A percentile compares a stretch with the other conserved stretches of the same genome.
Evolutionary conservation across 2,797 vertebrate genomes (phyloP).

Genomic region (Macropus fuliginosus): DNA sequence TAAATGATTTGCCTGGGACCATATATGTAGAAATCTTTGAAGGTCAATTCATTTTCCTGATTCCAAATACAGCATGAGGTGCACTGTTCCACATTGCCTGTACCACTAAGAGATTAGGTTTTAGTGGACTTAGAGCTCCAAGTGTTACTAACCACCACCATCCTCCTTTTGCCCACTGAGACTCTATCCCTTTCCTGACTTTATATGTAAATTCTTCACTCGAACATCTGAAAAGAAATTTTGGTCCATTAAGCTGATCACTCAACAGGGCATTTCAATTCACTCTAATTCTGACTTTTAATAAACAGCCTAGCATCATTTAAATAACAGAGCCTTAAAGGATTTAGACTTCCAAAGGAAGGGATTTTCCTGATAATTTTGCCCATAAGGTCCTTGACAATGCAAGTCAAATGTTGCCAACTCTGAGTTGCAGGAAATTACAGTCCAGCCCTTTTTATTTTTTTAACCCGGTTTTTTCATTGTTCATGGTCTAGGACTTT

Average conservation of each 20-base stretch:
- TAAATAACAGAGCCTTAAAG: constrained; percentile 75
- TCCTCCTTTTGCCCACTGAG: constrained; percentile 33
- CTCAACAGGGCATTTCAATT: constrained; percentile 67
- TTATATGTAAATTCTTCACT: constrained; percentile 68
- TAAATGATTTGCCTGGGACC: neutral
- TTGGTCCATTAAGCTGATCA: constrained; percentile 73
- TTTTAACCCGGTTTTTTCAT: neutral
- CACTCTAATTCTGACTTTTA: constrained; percentile 72
- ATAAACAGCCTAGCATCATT: constrained; percentile 74
- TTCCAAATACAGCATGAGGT: neutral
- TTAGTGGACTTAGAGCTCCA: constrained; percentile 6
- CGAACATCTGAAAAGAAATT: constrained; percentile 70
- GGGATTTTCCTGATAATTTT: constrained; percentile 76
- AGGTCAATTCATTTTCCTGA: neutral
- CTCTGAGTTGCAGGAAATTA: constrained; percentile 36
- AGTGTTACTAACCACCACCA: neutral
- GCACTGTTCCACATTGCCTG: neutral
- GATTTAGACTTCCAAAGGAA: constrained; percentile 73
- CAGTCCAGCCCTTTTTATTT: neutral
- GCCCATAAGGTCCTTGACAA: constrained; percentile 69
- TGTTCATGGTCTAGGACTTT: constrained; percentile 33
- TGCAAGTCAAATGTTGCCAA: constrained; percentile 50
- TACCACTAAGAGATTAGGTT: constrained; percentile 49
- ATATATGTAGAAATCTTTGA: neutral
- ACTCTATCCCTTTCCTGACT: constrained; percentile 60